Percentiles rank a stretch among this genome's conserved stretches.
These are phyloP conservation scores for Silvanus unidentatus DNA, from an alignment of 2,888 invertebrate species.

Conservation along the genomic window DNA sequence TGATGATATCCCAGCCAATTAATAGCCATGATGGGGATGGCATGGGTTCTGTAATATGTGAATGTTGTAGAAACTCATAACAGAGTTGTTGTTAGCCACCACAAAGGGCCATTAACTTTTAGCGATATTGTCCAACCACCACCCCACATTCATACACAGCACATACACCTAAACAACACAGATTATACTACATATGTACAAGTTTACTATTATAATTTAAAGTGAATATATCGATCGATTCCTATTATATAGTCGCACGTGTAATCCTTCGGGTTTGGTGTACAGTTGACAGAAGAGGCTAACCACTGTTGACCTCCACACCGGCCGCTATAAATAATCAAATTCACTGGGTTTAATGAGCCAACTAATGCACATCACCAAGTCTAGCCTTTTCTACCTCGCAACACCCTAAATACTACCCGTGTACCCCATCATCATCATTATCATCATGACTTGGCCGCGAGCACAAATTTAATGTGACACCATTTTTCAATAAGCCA, in stretches of 20 bases:
- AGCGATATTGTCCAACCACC: conserved; percentile 25
- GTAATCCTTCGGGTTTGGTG: conserved; percentile 24
- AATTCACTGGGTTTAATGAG: conserved; percentile 32
- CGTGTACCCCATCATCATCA: no score
- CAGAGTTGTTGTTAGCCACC: conserved; percentile 32
- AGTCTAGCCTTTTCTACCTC: neutral
- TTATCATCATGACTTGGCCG: neutral
- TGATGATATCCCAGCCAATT: no score
- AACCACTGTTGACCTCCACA: conserved; percentile 26
- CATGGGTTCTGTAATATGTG: no score
- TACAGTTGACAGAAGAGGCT: conserved; percentile 28
- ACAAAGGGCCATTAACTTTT: conserved; percentile 38
- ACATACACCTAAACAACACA: no score
- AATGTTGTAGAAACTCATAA: conserved; percentile 31
- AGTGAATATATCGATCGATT: conserved; percentile 29
- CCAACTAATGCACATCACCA: conserved; percentile 23
- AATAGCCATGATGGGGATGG: no score
- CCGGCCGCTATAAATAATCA: conserved; percentile 28
- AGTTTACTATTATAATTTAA: conserved; percentile 26
- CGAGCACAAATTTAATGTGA: neutral
- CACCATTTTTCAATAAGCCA: neutral
- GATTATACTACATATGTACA: no score
- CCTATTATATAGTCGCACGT: conserved; percentile 23
- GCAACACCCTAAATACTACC: no score
- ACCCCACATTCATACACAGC: no score